Evolutionary conservation across 2,797 vertebrate genomes (phyloP).

Genomic region (Salmo trutta): DNA sequence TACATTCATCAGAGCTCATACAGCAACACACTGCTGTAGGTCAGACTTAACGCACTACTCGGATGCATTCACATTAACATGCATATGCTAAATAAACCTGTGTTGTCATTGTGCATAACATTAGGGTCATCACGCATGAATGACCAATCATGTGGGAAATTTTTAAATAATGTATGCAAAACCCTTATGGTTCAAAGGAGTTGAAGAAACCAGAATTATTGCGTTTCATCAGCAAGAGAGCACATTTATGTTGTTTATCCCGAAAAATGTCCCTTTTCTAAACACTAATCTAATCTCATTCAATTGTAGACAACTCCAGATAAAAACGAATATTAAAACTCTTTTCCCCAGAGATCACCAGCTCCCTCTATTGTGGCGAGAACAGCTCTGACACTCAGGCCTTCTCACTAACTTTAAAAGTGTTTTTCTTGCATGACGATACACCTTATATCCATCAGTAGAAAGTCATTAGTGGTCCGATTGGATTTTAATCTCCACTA

Average conservation of each 20-base stretch:
- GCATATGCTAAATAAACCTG: not conserved
- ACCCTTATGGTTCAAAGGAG: not conserved
- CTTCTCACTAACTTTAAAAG: not conserved
- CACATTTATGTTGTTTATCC: not conserved
- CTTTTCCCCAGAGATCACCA: slow-evolving; percentile 7
- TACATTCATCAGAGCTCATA: not conserved
- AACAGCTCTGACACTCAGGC: too few relatives aligned
- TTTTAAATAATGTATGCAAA: not conserved
- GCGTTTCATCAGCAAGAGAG: not conserved
- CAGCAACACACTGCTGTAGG: not conserved
- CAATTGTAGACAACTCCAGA: not conserved
- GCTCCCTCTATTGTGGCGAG: slow-evolving; percentile 52
- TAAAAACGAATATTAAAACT: not conserved
- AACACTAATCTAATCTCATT: not conserved
- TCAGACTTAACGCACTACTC: not conserved
- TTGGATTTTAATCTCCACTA: too few relatives aligned
- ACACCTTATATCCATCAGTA: too few relatives aligned
- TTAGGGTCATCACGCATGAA: slow-evolving; percentile 1
- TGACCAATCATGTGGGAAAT: not conserved
- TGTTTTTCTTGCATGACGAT: too few relatives aligned
- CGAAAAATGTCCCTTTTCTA: not conserved
- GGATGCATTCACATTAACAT: not conserved
- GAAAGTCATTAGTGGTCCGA: too few relatives aligned
- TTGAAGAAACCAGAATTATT: too few relatives aligned
- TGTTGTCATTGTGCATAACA: not conserved